Base-by-base conservation (phyloP, 2,888 invertebrate species). In the Neoaliturus tenellus region DNA sequence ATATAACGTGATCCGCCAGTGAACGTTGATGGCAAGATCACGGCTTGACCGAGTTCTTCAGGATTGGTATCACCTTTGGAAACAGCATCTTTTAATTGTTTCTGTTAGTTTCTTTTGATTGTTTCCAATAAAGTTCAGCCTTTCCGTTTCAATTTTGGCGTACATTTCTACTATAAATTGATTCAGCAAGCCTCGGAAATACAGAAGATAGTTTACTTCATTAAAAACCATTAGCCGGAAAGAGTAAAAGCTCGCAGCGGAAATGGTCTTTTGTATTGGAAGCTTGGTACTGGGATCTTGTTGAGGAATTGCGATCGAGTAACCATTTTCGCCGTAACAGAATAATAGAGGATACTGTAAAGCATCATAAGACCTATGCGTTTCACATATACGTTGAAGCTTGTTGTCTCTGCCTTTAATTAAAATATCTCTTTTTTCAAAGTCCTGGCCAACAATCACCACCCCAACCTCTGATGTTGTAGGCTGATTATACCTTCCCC, bases 1-100 rank as follows among this genome's bases (percentile, higher is more conserved):
- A 90, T 90, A 85, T 90, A 88, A 17, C 90, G 85, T 81, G 90
- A 90, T n/a, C 89, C 87, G n/a, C 90, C 90, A 5, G 85, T 87
- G 67, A 84, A 89, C n/a, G 87, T 81, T 35, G 88, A 87, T 81
- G 89, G 89, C 12, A 89, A 83, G 75, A 89, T 87, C 5, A 87
- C 85, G 28, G 84, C 73, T 85, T 83, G 82, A 3, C 87, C 87
- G 2, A 87, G 20, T 23, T 86, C 44, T 44, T n/a, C 41, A 44
- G 51, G 31, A 31, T 69, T 35, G 35, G 20, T 55, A 23, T 85
- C 85, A 83, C 85, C 84, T 55, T 84, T 82, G 17, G 55, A 51
- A 4, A 87, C 73, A 35, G 87, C 87, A 86, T 88, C 88, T 73
- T 85, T 85, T 69, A 88, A 83, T 83, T 88, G 87, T 85, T 82